Conservation (phyloP, 2,888 invertebrate species). For the Bugula neritina region DNA sequence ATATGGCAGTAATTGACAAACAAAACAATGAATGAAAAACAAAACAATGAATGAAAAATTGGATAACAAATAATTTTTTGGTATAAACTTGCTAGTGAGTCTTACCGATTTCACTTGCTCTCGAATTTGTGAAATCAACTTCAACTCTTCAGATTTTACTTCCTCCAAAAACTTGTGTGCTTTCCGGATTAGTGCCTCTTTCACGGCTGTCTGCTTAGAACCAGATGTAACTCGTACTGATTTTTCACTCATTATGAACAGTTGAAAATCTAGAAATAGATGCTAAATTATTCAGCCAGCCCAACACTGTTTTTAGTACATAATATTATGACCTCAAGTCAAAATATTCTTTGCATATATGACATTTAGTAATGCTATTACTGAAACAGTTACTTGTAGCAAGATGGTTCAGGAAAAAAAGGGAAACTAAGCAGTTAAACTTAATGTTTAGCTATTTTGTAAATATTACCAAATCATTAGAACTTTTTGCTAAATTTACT, state of each 20-base stretch:
- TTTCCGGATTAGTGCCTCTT: background rate
- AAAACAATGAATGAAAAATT: background rate
- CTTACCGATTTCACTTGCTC: background rate
- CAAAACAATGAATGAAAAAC: background rate
- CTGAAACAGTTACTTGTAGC: too few species aligned
- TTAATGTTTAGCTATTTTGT: too few species aligned
- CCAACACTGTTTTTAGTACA: too few species aligned
- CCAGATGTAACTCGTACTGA: background rate
- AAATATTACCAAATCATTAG: too few species aligned
- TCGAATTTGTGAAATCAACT: background rate
- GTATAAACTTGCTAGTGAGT: background rate
- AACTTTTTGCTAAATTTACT: too few species aligned
- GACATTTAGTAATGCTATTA: too few species aligned
- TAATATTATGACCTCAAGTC: too few species aligned
- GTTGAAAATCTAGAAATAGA: too few species aligned
- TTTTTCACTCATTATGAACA: slow-evolving; percentile 9
- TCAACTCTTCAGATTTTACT: background rate
- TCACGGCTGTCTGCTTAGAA: background rate
- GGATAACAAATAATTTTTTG: background rate
- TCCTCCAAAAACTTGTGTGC: background rate
- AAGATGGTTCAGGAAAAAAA: too few species aligned
- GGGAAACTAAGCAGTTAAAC: too few species aligned
- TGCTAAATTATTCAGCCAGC: too few species aligned
- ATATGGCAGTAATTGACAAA: background rate
- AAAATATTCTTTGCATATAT: too few species aligned